Evolutionary conservation across 2,113 vertebrate species (phyloP), one percentile per base, ranked within the genome.

Genomic region (Daboia siamensis): DNA sequence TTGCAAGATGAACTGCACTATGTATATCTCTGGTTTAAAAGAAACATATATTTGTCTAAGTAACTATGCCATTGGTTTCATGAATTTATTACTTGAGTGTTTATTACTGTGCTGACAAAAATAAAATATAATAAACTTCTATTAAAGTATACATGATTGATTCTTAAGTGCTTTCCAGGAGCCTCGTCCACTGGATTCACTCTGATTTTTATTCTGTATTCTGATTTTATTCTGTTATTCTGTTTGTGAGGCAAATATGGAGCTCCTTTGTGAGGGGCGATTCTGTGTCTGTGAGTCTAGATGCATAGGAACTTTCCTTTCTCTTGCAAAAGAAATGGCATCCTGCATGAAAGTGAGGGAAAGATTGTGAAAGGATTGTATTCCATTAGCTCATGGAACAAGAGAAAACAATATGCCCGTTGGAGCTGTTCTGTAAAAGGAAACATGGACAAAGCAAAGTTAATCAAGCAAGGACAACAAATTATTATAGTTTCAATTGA

Each of bases 21-120:
- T 92, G 91, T 93, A 59, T 91, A 93, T 95, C 89, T 90, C 93
- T 86, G 94, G 91, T 95, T 92, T 95, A 95, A 93, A 94, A 95
- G 94, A 97, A 95, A 94, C 91, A 93, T 90, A 10, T 85, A 95
- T 93, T 96, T 92, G 93, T 93, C 92, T 95, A 95, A 61, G 94
- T 94, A 95, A 95, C 86, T 96, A 96, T 92, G 94, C 95, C 95
- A 90, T 87, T 89, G 93, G 93, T 95, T 96, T 96, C 96, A 94
- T 96, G 96, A 97, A 92, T 95, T 96, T 95, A 96, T 95, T 94
- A 93, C 93, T 94, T 95, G 91, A 90, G 95, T 97, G 95, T 96
- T 96, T 97, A 95, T 95, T 95, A 90, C 93, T 95, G 93, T 97
- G 94, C 90, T 96, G 90, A 94, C 95, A 96, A 96, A 94, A 96